Base-by-base conservation (phyloP, 2,113 vertebrate species). In the Pungitius pungitius region DNA sequence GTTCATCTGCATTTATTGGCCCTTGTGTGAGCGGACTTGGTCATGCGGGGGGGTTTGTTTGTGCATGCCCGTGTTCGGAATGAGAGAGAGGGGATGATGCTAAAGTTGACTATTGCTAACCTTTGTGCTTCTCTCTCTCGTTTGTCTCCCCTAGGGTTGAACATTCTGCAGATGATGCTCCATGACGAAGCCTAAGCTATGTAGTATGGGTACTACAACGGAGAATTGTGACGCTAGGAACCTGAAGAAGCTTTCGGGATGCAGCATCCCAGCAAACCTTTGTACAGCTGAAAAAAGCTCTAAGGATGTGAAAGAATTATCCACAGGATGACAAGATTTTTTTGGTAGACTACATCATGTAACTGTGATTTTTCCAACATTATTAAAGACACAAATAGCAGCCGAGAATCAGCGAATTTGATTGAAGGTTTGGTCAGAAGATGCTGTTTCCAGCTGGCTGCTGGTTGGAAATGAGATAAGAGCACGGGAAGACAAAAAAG, bases 391-490 rank as follows among this genome's bases (percentile, higher is more conserved):
- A 69, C 22, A 3, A 64, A 43, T 27, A 18, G 10, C 33, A 54
- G 59, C 52, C 45, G 63, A 73, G 69, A 77, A 83, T 77, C 42
- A 51, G 39, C 24, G 86, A 51, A 49, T 76, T 84, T 75, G 76
- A 78, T 60, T 88, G 87, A 80, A 77, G 77, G 66, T 72, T 72
- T 68, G 64, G 76, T 81, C 56, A 86, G 74, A 85, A 84, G 83
- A 79, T 89, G 84, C 58, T 74, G 83, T 68, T 81, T 72, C 70
- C 37, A 47, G 71, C 82, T 75, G 69, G 65, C 74, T 87, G 85
- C 82, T 45, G 74, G 76, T 81, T 69, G 82, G 85, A 90, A 86
- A 89, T 87, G 82, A 87, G 87, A 92, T 91, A 90, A 91, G 86
- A 85, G 58, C 42, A 5, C 27, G 76, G 67, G 39, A 55, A 66